These are phyloP conservation scores for Chlorops oryzae DNA, from an alignment of 1,140 invertebrate species.

Conservation along the genomic window DNA sequence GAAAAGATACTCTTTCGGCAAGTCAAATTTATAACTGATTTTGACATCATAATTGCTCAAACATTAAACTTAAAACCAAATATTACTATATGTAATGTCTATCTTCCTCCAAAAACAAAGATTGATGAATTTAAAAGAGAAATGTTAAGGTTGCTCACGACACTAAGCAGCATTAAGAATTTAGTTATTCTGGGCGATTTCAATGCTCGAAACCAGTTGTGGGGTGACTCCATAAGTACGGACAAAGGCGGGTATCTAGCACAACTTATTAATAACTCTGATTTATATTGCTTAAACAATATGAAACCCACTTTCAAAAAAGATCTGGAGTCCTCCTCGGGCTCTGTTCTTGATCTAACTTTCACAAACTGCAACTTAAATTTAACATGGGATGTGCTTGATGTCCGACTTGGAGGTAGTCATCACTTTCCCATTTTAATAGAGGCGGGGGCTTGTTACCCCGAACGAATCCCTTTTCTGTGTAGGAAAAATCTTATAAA, in stretches of 20 bases:
- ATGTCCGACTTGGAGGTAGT: neutral
- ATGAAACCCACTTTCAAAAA: neutral
- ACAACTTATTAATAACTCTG: neutral
- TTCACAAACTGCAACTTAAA: too few species aligned
- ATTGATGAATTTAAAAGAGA: neutral
- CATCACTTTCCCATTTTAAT: neutral
- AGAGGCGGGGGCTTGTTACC: too few species aligned
- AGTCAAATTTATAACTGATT: too few species aligned
- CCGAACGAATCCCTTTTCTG: too few species aligned
- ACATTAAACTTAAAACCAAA: neutral
- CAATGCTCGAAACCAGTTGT: neutral
- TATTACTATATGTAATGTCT: neutral
- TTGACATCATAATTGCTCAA: neutral
- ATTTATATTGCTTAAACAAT: neutral
- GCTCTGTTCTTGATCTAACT: neutral
- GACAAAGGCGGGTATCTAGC: neutral
- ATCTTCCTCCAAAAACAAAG: neutral
- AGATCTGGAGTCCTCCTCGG: neutral
- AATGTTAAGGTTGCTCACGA: neutral
- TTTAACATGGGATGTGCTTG: neutral
- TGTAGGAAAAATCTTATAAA: too few species aligned
- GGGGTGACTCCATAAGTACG: too few species aligned
- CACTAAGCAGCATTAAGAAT: neutral
- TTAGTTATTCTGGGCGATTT: constrained; percentile 1
- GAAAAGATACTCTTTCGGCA: too few species aligned